A percentile compares a stretch with the other conserved stretches of the same genome.
These are phyloP conservation scores for Manis crassicaudata DNA, from an alignment of 2,797 vertebrate species.

Conservation along the genomic window DNA sequence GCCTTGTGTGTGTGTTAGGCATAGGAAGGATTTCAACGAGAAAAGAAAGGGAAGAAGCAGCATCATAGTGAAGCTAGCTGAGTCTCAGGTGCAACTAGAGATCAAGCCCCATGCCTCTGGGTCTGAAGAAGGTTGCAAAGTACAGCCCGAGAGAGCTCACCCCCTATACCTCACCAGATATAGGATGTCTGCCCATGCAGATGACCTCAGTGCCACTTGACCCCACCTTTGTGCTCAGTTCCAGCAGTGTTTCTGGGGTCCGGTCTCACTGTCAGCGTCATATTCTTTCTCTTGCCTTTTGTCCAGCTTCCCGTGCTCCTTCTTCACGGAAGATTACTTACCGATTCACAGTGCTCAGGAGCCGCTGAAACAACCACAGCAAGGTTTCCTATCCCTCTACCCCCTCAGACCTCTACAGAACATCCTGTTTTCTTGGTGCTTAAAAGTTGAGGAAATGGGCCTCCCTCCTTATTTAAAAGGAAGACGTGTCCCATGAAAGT, in stretches of 20 bases:
- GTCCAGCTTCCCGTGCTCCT: not conserved
- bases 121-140: not conserved
- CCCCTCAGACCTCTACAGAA: not conserved
- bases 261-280: not conserved
- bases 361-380: not conserved
- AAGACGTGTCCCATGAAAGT: not conserved
- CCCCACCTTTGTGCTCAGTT: not conserved
- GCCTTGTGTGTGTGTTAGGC: not conserved
- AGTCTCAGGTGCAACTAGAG: not conserved
- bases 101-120: not conserved
- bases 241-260: not conserved
- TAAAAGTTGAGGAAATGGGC: not conserved
- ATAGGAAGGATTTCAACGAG: not conserved
- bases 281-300: not conserved
- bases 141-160: not conserved
- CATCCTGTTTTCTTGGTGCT: not conserved
- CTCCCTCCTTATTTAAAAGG: conserved; percentile 24
- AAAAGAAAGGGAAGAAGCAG: not conserved
- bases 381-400: not conserved
- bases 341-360: not conserved
- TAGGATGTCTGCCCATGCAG: not conserved
- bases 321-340: not conserved
- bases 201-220: not conserved
- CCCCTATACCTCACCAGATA: not conserved
- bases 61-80: not conserved